Base-by-base conservation (phyloP, 1,140 invertebrate species). In the Euborellia annulipes region DNA sequence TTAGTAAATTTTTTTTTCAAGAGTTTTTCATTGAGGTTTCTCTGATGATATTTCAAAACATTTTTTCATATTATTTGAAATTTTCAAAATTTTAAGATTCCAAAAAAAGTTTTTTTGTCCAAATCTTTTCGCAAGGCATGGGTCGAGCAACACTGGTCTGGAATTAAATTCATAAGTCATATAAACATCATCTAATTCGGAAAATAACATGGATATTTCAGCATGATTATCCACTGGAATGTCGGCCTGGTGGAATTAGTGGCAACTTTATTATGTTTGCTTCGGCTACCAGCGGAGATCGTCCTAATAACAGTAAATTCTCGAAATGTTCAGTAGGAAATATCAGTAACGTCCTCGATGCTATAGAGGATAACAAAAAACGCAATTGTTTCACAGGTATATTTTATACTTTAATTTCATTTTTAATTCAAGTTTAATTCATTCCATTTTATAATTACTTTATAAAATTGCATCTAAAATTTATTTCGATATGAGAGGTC, bases 201-300 rank as follows among this genome's bases (percentile, higher is more conserved):
- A 27, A 19, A 50, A 48, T 2, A 34, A 20, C 53, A 54, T 52
- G n/a, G n/a, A n/a, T n/a, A n/a, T 70, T 67, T 13, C 65, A 93
- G 85, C 94, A 98, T 66, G 94, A 98, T 64, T 94, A 86, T 65
- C 92, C 93, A 1, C 73, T 76, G 20, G 81, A 90, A 61, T 94
- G 93, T 63, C 75, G 86, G 52, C 86, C 90, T 0, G 89, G 91
- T 49, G 87, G 89, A 27, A 65, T 80, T 11, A 71, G 73, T 52
- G 84, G 94, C 39, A 98, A 98, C 69, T 98, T 77, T 58, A 97
- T 98, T 49, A 97, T 97, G 92, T 96, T 94, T 63, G 87, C 91
- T 16, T 91, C 86, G 18, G 92, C 92, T 9, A 96, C 91, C 0
- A 88, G 85, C 39, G 92, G 92, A 18, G 86, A 93, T 64, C 71